Conservation (phyloP, 2,113 vertebrate species). For the Aegithalos caudatus region DNA sequence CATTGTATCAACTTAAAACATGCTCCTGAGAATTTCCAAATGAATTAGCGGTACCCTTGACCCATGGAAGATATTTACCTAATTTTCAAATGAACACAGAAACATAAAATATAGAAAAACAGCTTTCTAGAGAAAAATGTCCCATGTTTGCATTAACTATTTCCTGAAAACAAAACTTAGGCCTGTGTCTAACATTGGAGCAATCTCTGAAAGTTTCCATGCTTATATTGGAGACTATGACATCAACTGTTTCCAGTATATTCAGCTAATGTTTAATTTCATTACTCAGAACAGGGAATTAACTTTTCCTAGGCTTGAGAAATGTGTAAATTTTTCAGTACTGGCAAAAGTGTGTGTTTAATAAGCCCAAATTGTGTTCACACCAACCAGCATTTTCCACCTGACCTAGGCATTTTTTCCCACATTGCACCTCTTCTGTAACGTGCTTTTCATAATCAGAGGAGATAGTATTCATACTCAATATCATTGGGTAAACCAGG, state of each 20-base stretch:
- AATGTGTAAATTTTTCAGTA: background rate
- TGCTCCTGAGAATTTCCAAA: background rate
- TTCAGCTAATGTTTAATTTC: background rate
- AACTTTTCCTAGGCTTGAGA: background rate
- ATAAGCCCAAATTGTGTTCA: background rate
- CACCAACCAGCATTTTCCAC: background rate
- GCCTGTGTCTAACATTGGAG: background rate
- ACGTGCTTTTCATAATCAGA: background rate
- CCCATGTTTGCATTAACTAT: accelerated
- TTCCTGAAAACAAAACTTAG: background rate
- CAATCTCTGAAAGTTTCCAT: background rate
- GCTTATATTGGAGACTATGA: background rate
- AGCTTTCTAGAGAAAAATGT: background rate
- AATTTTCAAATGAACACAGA: background rate
- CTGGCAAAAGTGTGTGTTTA: background rate
- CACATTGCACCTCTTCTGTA: background rate
- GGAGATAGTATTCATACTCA: background rate
- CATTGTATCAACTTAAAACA: background rate
- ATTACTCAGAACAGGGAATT: background rate
- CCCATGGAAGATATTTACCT: background rate
- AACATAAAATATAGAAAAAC: background rate
- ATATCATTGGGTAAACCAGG: background rate
- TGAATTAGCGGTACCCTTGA: background rate
- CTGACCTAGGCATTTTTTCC: background rate
- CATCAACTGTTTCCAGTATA: background rate